Base-by-base conservation (phyloP, 2,797 vertebrate species). In the Crenuchus spilurus region DNA sequence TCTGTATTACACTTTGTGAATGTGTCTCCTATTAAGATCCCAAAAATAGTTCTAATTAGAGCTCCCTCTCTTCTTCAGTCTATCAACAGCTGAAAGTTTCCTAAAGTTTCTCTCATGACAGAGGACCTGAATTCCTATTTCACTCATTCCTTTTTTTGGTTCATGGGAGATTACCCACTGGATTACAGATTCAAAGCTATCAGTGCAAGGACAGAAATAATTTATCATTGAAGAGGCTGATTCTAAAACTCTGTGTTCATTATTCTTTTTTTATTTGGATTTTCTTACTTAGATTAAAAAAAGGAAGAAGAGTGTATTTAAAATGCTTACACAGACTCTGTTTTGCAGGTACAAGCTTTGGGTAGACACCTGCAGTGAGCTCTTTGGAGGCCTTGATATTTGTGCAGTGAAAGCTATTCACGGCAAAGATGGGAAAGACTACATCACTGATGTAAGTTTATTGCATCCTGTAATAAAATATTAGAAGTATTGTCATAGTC, bases 331-430 rank as follows among this genome's bases (percentile, higher is more conserved):
- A 9, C 26, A 10, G n/a, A 7, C 33, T 48, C 7, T 61, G 16
- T 64, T 28, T 46, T 74, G 31, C 42, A 99, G 97, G 90, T 99
- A 98, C 91, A 98, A 96, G 88, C 85, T 96, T 46, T 99, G 97
- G 97, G 96, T 97, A 18, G 96, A 99, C 83, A 95, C 93, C 76
- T 98, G 97, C 82, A 96, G 95, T 18, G 95, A 97, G 90, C 94
- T 99, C 73, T 99, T 97, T 58, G 97, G 96, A 6, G 97, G 97
- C 51, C 90, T 99, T 84, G 95, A 97, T 48, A 95, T 99, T 84
- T 99, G 98, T 80, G 97, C 97, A 39, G 95, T 99, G 70, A 99
- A 99, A 94, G 96, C 97, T 70, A 96, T 99, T 26, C 96, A 98
- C 61, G 97, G 97, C 37, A 99, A 99, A 88, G 97, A 99, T 78